Conservation (phyloP, 2,888 invertebrate genomes). For the Syrista parreyssii region DNA sequence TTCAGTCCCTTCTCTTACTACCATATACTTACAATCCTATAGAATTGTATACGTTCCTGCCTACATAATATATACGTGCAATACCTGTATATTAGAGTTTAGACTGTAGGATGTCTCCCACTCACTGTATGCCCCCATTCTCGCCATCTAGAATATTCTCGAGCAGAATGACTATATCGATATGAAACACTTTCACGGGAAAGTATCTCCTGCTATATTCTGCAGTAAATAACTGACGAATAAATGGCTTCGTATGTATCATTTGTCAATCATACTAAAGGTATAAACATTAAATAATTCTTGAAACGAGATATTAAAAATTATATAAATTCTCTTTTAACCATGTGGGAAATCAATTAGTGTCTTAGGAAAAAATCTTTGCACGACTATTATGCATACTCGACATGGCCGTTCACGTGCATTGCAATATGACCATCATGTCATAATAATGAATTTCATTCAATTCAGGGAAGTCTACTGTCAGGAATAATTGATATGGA, state of each 20-base stretch:
- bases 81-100: background rate
- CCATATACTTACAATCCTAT: background rate
- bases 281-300: background rate
- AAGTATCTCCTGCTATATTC: conserved; percentile 19
- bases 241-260: background rate
- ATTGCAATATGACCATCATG: background rate
- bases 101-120: conserved; percentile 12
- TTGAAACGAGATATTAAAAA: background rate
- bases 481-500: background rate
- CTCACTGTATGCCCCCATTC: conserved; percentile 25
- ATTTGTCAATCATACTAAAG: background rate
- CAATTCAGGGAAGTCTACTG: background rate
- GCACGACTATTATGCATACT: background rate
- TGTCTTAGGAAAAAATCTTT: background rate
- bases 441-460: background rate
- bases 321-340: background rate
- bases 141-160: conserved; percentile 24
- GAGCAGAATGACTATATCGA: conserved; percentile 8
- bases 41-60: background rate
- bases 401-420: background rate
- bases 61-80: background rate
- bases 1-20: background rate
- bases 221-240: background rate
- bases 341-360: background rate
- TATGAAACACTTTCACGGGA: conserved; percentile 36